Evolutionary conservation across 1,140 invertebrate genomes (phyloP), one percentile per base, ranked within the genome.

Genomic region (Leguminivora glycinivorella): DNA sequence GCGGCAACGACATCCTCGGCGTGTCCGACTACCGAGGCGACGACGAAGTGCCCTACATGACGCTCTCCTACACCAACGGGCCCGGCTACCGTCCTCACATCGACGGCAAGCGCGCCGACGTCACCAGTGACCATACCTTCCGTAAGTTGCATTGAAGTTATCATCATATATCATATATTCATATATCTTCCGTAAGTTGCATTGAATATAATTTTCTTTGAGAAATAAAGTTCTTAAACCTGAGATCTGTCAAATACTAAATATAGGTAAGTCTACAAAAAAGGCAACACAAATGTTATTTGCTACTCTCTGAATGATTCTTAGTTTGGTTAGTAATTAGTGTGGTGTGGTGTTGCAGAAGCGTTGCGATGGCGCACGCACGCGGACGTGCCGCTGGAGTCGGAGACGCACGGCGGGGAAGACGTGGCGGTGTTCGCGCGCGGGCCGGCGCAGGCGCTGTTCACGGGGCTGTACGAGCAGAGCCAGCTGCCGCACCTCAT

Each of bases 11-110:
- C 66, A 94, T 95, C 58, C 83, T 92, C 6, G 92, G 93, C 0
- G 14, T 85, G 10, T 73, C 79, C n/a, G 78, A 73, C 19, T 68
- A 22, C 70, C 24, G 19, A 73, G 84, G 47, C 3, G 25, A 19
- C 1, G 89, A 91, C 24, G 68, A 70, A 7, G 70, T 94, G 60
- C 93, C 94, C 1, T 95, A 94, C 79, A 92, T 94, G 2, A 95
- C 94, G 3, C 85, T 96, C 2, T 93, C 92, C 9, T 96, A 96
- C 80, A 95, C 94, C 25, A 95, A 95, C 83, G 92, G 88, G 1
- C 76, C 74, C 31, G 74, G 76, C 9, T 75, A 71, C 38, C 69
- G 76, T 12, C 9, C 17, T 12, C 72, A 78, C 25, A 17, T 25
- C 1, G 40, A 43, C 10, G 26, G 58, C 7, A 47, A 12, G 17